Base-by-base conservation (phyloP, 2,888 invertebrate genomes). In the Dorcus hopei region DNA sequence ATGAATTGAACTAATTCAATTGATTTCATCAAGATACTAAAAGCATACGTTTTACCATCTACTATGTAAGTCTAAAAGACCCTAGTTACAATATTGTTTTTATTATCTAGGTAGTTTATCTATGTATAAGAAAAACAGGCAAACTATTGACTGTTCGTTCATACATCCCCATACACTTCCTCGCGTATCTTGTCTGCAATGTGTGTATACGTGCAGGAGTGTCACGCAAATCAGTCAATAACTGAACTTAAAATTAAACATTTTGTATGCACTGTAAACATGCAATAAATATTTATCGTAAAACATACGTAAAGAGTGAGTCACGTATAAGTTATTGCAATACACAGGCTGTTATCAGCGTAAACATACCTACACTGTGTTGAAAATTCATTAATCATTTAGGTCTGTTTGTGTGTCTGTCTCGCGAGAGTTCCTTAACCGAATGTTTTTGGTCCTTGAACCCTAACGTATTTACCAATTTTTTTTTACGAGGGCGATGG, bases 401-500 rank as follows among this genome's bases (percentile, higher is more conserved):
- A 55, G 52, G 52, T 55, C 59, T 56, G 56, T 56, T 59, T 52
- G 59, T 57, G 43, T 53, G 59, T 56, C 54, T 58, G 54, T 54
- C 26, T 33, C 58, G 53, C 43, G 54, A 53, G 53, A 58, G 58
- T 58, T 58, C 58, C 50, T 58, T 58, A 58, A 58, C 58, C 58
- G 58, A 58, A 58, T 58, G 58, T 54, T 58, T 58, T 53, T 53
- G 54, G 58, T 58, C 58, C 58, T 58, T 58, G 58, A 58, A 58
- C 58, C 50, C 58, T 49, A 14, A 43, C 49, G 26, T 54, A 50
- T 58, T 58, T 58, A 58, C 58, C 45, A 58, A 58, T 52, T 57
- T 52, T 19, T n/a, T 19, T 52, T 47, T 52, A 52, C 52, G 49
- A 54, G 16, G 26, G 40, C 23, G 26, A 26, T 11, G 49, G 49